Base-by-base conservation (phyloP, 2,113 vertebrate genomes). In the Hippolais icterina region DNA sequence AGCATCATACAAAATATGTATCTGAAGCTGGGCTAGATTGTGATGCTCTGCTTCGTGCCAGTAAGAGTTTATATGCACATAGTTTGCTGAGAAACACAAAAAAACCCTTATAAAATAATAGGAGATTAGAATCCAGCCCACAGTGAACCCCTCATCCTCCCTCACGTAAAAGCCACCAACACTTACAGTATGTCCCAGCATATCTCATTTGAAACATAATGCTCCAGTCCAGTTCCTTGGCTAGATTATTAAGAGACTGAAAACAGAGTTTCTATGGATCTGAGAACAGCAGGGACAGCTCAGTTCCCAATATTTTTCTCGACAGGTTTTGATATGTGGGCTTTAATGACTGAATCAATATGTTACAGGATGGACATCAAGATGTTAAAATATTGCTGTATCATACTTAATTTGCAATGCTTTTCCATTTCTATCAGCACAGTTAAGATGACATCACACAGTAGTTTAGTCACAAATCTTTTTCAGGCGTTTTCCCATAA, bases 311-410 rank as follows among this genome's bases (percentile, higher is more conserved):
- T 63, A 89, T 92, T 91, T 94, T 94, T 79, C 69, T 90, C 81
- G 87, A 52, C 11, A 33, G 7, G 29, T 57, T 96, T 96, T 11
- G 0, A 76, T 90, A 82, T 37, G 13, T 77, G 47, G 63, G 18
- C 37, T 88, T 90, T 89, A 95, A 90, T 70, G 85, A 95, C 49
- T 78, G 83, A 95, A 93, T 95, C 83, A 85, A 69, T 87, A 50
- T 89, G n/a, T 83, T 95, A 33, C 47, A 92, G 76, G 61, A 95
- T 74, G 42, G 82, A 61, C 54, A 93, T 76, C n/a, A 68, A 76
- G 52, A 84, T 93, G 96, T 94, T 72, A 84, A 97, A 97, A 88
- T 91, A 97, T 89, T 96, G 76, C 81, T 96, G 74, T 88, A 72
- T 84, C 71, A 80, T 87, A 74, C 28, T 74, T 90, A 90, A 88